Conservation (phyloP, 2,797 vertebrate species). For the Phalanger gymnotis region DNA sequence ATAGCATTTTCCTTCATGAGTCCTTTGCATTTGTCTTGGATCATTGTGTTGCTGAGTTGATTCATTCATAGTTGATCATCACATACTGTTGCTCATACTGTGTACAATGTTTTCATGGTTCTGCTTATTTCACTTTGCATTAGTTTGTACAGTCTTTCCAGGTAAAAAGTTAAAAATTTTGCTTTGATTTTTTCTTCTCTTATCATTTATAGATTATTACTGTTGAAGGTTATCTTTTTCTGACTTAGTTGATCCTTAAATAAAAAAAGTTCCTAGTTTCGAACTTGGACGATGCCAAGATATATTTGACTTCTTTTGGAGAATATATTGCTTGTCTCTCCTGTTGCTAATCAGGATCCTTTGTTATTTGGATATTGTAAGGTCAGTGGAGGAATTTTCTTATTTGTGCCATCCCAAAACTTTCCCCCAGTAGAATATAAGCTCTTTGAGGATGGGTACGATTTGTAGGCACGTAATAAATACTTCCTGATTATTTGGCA, state of each 20-base stretch:
- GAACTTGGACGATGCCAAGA: not conserved
- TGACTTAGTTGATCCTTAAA: not conserved
- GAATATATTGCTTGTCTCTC: not conserved
- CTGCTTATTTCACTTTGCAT: not conserved
- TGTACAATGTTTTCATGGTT: not conserved
- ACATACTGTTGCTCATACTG: not conserved
- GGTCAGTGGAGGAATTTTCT: not conserved
- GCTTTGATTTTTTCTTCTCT: not conserved
- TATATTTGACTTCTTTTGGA: not conserved
- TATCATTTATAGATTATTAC: not conserved
- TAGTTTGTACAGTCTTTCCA: conserved; percentile 22
- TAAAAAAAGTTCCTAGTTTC: not conserved
- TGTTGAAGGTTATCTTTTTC: not conserved
- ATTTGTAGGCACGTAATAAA: not conserved
- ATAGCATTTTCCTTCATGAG: too few relatives aligned
- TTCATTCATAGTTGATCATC: not conserved
- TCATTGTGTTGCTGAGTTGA: not conserved
- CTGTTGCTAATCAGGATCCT: not conserved
- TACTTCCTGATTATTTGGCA: not conserved
- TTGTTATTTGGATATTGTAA: not conserved
- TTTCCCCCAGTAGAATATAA: not conserved
- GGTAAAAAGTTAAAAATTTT: not conserved
- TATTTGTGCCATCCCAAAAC: not conserved
- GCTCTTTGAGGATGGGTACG: not conserved
- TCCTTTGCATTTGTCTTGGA: too few relatives aligned